Base-by-base conservation (phyloP, 2,888 invertebrate genomes). In the Cordylochernes scorpioides region DNA sequence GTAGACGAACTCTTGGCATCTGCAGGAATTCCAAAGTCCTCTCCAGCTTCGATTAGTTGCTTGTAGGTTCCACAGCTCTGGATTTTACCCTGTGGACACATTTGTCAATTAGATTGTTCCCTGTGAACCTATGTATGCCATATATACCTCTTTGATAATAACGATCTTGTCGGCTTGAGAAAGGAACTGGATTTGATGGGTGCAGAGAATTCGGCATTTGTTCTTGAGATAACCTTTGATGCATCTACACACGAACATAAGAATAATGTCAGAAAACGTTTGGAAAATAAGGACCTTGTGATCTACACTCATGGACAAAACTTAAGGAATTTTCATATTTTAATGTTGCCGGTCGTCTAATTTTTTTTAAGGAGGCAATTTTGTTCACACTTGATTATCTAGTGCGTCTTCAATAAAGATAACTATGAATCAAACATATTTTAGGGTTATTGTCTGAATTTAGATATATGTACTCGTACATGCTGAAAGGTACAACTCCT, bases 171-270 rank as follows among this genome's bases (percentile, higher is more conserved):
- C 26, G 15, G 37, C 55, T 14, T 46, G 45, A 29, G 49, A 45
- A 17, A 60, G 42, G 37, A 53, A 58, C 42, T 60, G 59, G 12
- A 57, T 45, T 40, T 60, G 60, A 44, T 60, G 59, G 6, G 60
- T 60, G 17, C 58, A 57, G 10, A 60, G 45, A 29, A 60, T 48
- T 10, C 53, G 43, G 2, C 50, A 48, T 40, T 55, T 56, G 18
- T 51, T 42, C 31, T 46, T 45, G 29, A 60, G 38, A 21, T 46
- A 42, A 3, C 49, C 49, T 12, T 41, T 41, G 17, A 55, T 51
- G 33, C 53, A 51, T 29, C 53, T 53, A 10, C 15, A 2, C 5
- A 22, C 14, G 3, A n/a, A 19, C 8, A 9, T 19, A 22, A n/a
- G n/a, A n/a, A 6, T 22, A 13, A 22, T 22, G 14, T 22, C 12